These are phyloP conservation scores for Tragulus kanchil DNA, from an alignment of 2,113 vertebrate genomes.

Conservation along the genomic window DNA sequence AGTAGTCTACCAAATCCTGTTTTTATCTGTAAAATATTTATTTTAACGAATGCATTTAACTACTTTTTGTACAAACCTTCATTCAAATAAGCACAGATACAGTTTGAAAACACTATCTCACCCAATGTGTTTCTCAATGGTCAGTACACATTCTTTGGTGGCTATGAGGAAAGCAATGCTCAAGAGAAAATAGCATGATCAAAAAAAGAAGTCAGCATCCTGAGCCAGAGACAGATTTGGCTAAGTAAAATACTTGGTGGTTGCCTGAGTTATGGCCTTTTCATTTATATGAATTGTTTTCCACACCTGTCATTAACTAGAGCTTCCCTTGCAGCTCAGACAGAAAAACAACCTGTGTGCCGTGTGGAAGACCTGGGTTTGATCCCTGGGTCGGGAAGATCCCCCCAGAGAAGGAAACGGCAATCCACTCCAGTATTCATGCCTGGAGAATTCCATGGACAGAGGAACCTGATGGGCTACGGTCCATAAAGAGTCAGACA, in stretches of 20 bases:
- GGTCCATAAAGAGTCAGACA: background rate
- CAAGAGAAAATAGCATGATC: background rate
- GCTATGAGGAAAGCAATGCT: background rate
- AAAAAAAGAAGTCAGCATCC: background rate
- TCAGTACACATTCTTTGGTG: background rate
- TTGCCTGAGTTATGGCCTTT: background rate
- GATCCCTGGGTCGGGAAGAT: background rate
- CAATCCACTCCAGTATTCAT: background rate
- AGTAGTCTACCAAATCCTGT: background rate
- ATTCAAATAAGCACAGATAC: background rate
- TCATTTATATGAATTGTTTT: constrained; percentile 37
- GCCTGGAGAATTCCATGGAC: background rate
- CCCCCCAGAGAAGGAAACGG: background rate
- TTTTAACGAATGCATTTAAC: background rate
- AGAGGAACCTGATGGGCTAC: background rate
- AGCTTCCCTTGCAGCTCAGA: background rate
- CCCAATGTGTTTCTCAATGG: background rate
- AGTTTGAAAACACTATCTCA: background rate
- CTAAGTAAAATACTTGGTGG: background rate
- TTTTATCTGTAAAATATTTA: background rate
- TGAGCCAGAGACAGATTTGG: background rate
- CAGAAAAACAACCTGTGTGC: background rate
- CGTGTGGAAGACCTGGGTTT: background rate
- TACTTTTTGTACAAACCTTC: background rate
- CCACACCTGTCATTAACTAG: background rate